Evolutionary conservation across 2,888 invertebrate genomes (phyloP).

Genomic region (Synergus gifuensis): DNA sequence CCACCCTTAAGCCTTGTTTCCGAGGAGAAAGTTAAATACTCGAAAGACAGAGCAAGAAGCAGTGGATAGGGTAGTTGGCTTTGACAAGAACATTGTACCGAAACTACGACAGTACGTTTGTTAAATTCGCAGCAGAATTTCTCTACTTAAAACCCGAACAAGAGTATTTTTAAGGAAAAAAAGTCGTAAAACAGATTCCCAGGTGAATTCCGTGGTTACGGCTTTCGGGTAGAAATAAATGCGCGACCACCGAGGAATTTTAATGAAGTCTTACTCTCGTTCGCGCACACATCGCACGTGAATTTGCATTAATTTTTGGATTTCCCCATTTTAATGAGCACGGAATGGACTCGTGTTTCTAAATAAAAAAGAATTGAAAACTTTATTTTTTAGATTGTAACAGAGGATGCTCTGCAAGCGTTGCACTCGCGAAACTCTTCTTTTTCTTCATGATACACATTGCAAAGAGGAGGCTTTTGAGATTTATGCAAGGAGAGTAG

Average conservation of each 20-base stretch:
- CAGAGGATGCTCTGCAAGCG: background rate
- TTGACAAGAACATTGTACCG: background rate
- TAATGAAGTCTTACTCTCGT: constrained; percentile 64
- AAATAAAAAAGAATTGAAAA: background rate
- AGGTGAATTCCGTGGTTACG: constrained; percentile 57
- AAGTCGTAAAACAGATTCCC: constrained; percentile 54
- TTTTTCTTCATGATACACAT: background rate
- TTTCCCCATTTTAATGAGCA: constrained; percentile 35
- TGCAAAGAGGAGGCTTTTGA: background rate
- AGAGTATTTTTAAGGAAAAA: constrained; percentile 52
- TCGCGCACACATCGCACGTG: constrained; percentile 49
- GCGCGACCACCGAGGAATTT: constrained; percentile 62
- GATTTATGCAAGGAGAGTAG: background rate
- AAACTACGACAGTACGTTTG: background rate
- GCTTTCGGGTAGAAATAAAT: constrained; percentile 63
- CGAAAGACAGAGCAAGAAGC: background rate
- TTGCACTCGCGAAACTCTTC: background rate
- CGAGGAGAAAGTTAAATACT: constrained; percentile 33
- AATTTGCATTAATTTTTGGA: constrained; percentile 60
- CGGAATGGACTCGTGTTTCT: background rate
- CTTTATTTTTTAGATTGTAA: background rate
- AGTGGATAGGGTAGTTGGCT: constrained; percentile 14
- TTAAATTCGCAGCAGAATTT: constrained; percentile 13
- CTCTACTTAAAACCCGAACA: constrained; percentile 44
- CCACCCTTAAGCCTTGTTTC: constrained; percentile 34